Percentiles rank a stretch among this genome's conserved stretches.
These are phyloP conservation scores for Myathropa florea DNA, from an alignment of 2,888 invertebrate genomes.

Conservation along the genomic window DNA sequence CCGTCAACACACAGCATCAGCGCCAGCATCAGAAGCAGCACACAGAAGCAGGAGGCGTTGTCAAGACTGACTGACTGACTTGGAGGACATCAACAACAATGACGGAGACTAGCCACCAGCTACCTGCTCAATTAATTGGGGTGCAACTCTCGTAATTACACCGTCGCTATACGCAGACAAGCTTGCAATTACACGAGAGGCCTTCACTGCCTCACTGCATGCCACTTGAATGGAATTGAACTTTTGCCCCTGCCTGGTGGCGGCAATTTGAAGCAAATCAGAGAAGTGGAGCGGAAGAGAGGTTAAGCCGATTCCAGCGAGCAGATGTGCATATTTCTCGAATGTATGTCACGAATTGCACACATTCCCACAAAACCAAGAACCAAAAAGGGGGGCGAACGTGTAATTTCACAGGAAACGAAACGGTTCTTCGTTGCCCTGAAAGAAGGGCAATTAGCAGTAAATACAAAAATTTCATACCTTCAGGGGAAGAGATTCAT, in stretches of 20 bases:
- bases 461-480: conserved; percentile 70
- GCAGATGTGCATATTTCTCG: conserved; percentile 64
- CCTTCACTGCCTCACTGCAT: conserved; percentile 1
- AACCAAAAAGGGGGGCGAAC: conserved; percentile 43
- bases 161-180: conserved; percentile 18
- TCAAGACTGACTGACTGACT: conserved; percentile 28
- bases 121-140: conserved; percentile 57
- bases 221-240: conserved; percentile 34
- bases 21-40: not conserved
- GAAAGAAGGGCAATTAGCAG: conserved; percentile 60
- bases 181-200: conserved; percentile 44
- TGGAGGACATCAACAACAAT: conserved; percentile 52
- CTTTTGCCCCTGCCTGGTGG: conserved; percentile 49
- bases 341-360: conserved; percentile 67
- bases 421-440: conserved; percentile 64
- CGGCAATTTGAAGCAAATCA: conserved; percentile 44
- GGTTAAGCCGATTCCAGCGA: conserved; percentile 21
- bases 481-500: conserved; percentile 51
- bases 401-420: conserved; percentile 68
- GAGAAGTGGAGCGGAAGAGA: conserved; percentile 51
- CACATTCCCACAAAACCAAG: conserved; percentile 43
- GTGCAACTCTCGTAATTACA: conserved; percentile 60
- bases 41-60: conserved; percentile 57
- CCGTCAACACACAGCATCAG: too few species aligned
- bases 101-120: conserved; percentile 4